Conservation (phyloP, 2,888 invertebrate genomes). For the Monoplex corrugatus region DNA sequence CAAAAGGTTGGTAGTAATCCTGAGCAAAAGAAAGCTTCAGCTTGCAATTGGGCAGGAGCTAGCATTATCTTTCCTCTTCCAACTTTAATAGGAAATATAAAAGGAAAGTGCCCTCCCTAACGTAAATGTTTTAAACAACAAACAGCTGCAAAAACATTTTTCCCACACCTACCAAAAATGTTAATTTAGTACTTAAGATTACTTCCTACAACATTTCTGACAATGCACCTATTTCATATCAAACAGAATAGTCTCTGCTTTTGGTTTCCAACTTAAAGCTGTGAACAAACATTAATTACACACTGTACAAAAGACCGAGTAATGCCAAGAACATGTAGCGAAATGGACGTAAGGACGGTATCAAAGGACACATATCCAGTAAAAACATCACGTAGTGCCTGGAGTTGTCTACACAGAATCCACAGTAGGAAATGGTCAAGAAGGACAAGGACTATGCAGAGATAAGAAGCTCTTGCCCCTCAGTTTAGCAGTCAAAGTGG, state of each 20-base stretch:
- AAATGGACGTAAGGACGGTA: constrained; percentile 1
- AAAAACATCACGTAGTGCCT: background rate
- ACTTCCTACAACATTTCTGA: too few relatives aligned
- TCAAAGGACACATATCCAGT: background rate
- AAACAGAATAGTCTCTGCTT: background rate
- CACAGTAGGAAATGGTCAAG: background rate
- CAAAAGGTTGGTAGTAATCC: too few relatives aligned
- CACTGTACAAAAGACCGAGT: background rate
- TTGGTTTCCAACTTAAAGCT: constrained; percentile 28
- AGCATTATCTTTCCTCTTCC: too few relatives aligned
- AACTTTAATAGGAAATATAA: too few relatives aligned
- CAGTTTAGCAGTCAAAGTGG: too few relatives aligned
- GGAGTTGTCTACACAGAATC: background rate
- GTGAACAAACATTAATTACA: background rate
- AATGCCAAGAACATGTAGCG: background rate
- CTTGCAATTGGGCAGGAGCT: too few relatives aligned
- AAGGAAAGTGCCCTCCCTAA: too few relatives aligned
- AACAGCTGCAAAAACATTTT: too few relatives aligned
- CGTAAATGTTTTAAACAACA: too few relatives aligned
- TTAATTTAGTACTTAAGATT: background rate
- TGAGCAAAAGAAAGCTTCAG: too few relatives aligned
- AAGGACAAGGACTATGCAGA: background rate
- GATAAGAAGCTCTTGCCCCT: background rate
- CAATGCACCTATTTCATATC: too few relatives aligned
- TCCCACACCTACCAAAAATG: too few relatives aligned